A percentile compares a stretch with the other conserved stretches of the same genome.
Evolutionary conservation across 2,797 vertebrate genomes (phyloP).

Genomic region (Chiroxiphia lanceolata): DNA sequence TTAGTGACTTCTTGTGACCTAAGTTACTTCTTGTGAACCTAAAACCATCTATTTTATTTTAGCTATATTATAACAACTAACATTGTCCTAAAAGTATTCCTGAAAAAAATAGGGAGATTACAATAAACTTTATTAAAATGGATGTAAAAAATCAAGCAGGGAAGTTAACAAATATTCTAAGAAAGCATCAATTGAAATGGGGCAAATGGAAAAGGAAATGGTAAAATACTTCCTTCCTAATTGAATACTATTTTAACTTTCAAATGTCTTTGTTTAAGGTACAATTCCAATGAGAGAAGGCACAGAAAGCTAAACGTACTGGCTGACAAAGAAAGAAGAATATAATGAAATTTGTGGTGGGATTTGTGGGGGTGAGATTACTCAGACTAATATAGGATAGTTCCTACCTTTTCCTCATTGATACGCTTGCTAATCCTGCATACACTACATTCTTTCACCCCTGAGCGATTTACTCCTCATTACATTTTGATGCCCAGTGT

Average conservation of each 20-base stretch:
- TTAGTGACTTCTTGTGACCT: neutral
- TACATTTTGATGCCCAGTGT: neutral
- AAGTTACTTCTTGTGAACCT: neutral
- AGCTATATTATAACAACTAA: neutral
- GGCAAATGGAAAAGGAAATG: neutral
- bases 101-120: neutral
- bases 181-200: neutral
- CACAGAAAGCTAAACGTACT: neutral
- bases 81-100: neutral
- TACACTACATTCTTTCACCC: accelerated
- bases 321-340: neutral
- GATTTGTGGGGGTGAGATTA: neutral
- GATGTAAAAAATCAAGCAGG: neutral
- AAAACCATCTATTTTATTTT: neutral
- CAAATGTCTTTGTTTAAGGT: neutral
- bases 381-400: neutral
- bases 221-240: neutral
- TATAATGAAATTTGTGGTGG: neutral
- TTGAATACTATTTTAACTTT: neutral
- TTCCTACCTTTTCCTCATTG: neutral
- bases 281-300: neutral
- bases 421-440: neutral
- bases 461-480: neutral
- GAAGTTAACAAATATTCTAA: neutral
- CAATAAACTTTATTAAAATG: neutral